A percentile compares a stretch with the other conserved stretches of the same genome.
These are phyloP conservation scores for Tineola bisselliella DNA, from an alignment of 2,888 invertebrate species.

Conservation along the genomic window DNA sequence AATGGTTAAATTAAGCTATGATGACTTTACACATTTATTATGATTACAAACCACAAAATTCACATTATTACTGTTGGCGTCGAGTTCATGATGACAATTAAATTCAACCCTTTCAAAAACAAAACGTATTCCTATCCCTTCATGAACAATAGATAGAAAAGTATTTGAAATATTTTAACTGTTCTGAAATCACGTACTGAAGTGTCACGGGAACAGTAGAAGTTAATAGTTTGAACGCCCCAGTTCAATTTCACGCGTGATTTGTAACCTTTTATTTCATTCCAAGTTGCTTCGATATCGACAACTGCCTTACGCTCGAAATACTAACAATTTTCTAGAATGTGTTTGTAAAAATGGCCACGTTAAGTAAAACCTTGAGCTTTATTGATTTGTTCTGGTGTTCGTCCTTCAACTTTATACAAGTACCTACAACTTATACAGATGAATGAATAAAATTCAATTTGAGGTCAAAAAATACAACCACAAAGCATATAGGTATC, in stretches of 20 bases:
- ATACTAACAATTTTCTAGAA: background rate
- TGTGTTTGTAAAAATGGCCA: background rate
- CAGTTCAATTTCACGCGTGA: slow-evolving; percentile 65
- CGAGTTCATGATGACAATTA: slow-evolving; percentile 1
- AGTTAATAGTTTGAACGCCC: slow-evolving; percentile 4
- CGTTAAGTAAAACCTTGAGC: background rate
- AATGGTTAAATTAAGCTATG: background rate
- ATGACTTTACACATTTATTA: background rate
- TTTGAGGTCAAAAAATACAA: no score
- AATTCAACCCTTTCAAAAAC: background rate
- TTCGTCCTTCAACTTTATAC: background rate
- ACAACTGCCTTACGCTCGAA: background rate
- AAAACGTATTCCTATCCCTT: background rate
- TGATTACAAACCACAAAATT: background rate
- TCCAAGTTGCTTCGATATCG: slow-evolving; percentile 25
- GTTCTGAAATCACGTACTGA: slow-evolving; percentile 16
- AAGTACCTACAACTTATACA: no score
- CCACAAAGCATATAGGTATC: no score
- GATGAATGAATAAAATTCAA: no score
- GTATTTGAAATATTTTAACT: slow-evolving; percentile 14
- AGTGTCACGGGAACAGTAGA: slow-evolving; percentile 16
- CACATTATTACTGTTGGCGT: background rate
- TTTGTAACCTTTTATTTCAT: slow-evolving; percentile 60
- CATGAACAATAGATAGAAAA: background rate
- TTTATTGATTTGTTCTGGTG: background rate